phyloP scores from a whole-genome alignment of 2,888 invertebrate genomes.

The Quadroppia sp. region DNA sequence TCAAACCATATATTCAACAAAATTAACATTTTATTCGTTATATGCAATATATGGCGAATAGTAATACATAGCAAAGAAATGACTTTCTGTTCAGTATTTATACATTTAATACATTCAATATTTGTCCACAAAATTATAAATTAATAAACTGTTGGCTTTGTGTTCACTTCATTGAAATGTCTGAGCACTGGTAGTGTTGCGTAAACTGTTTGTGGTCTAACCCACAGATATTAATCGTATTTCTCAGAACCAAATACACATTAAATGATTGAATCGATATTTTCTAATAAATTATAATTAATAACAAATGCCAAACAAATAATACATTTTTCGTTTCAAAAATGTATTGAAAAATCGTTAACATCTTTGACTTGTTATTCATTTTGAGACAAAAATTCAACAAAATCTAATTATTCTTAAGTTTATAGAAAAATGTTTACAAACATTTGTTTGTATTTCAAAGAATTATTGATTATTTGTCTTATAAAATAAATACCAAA shows the following conservation, averaged over 20 bases:
- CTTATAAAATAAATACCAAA: too few relatives aligned
- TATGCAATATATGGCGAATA: neutral
- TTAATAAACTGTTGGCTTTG: constrained; percentile 4
- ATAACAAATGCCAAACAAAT: neutral
- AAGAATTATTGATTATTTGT: too few relatives aligned
- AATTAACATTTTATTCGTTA: neutral
- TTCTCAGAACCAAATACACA: neutral
- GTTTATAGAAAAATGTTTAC: too few relatives aligned
- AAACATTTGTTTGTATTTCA: too few relatives aligned
- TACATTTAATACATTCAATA: constrained; percentile 13
- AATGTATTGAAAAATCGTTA: too few relatives aligned
- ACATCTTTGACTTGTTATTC: too few relatives aligned
- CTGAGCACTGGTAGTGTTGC: neutral
- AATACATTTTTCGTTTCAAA: too few relatives aligned
- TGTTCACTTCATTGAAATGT: neutral
- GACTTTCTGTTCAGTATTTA: neutral
- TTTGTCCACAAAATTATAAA: constrained; percentile 23
- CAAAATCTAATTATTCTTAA: too few relatives aligned
- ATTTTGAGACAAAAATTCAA: too few relatives aligned
- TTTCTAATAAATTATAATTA: neutral
- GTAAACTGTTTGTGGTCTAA: neutral
- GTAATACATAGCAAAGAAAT: neutral
- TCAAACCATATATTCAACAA: neutral
- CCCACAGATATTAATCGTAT: neutral
- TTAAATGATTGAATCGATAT: constrained; percentile 2